phyloP scores from a whole-genome alignment of 2,797 vertebrate genomes.

The Momotus momota region DNA sequence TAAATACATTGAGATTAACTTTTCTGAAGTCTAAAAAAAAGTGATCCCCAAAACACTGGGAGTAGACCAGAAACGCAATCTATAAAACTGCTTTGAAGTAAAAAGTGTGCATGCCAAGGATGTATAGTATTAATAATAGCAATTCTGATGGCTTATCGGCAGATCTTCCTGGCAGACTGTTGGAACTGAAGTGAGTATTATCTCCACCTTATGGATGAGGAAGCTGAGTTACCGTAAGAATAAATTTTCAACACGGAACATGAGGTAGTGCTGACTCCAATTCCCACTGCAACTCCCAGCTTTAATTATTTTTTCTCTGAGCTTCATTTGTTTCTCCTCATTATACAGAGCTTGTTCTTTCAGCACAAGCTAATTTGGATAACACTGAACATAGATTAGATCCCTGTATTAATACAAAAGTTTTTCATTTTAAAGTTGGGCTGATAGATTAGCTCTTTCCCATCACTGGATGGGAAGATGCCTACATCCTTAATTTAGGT shows the following conservation, averaged over 20 bases:
- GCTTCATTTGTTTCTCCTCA: constrained; percentile 31
- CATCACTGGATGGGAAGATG: neutral
- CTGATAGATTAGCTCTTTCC: constrained; percentile 9
- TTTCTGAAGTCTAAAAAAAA: neutral
- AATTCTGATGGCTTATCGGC: constrained; percentile 51
- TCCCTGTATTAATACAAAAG: constrained; percentile 5
- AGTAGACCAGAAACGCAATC: neutral
- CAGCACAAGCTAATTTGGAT: constrained; percentile 62
- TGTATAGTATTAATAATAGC: constrained; percentile 20
- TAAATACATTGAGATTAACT: constrained; percentile 9
- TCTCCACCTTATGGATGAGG: constrained; percentile 44
- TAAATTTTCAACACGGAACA: neutral
- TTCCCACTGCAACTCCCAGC: constrained; percentile 28
- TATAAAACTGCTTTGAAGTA: constrained; percentile 4
- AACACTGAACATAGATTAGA: constrained; percentile 21
- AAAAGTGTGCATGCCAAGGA: neutral
- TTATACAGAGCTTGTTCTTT: constrained; percentile 52
- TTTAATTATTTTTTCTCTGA: constrained; percentile 60
- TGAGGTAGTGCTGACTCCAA: constrained; percentile 13
- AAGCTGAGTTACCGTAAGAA: constrained; percentile 26
- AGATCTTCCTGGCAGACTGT: constrained; percentile 34
- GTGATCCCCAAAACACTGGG: neutral
- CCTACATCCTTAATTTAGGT: neutral
- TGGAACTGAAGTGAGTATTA: constrained; percentile 7
- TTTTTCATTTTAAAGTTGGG: constrained; percentile 25